phyloP scores from a whole-genome alignment of 2,888 invertebrate genomes.

The Eustalomyia histrio region DNA sequence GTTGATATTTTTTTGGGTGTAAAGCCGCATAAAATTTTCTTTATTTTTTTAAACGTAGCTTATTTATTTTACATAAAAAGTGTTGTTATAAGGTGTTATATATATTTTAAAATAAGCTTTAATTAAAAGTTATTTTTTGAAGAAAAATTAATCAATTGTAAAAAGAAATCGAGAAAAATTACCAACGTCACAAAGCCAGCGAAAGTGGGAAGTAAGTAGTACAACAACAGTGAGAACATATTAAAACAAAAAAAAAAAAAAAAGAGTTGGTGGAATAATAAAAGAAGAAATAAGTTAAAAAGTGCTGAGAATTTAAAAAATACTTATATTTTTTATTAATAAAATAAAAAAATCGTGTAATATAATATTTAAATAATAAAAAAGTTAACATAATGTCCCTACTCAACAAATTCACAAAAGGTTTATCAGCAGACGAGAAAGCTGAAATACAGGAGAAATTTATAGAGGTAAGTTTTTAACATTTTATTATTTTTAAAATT shows the following conservation, averaged over 20 bases:
- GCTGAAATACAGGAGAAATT: constrained; percentile 89
- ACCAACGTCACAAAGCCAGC: constrained; percentile 55
- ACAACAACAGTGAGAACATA: constrained; percentile 45
- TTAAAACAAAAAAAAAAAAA: constrained; percentile 37
- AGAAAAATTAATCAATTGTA: constrained; percentile 13
- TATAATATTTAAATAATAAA: constrained; percentile 17
- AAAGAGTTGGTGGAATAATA: constrained; percentile 46
- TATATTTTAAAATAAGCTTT: not conserved
- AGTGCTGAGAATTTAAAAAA: constrained; percentile 4
- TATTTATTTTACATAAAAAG: constrained; percentile 16
- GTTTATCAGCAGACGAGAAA: constrained; percentile 83
- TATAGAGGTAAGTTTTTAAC: constrained; percentile 82
- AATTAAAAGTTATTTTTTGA: not conserved
- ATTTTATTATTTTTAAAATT: not conserved
- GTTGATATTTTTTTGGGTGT: constrained; percentile 31
- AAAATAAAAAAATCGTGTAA: not conserved
- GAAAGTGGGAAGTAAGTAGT: constrained; percentile 43
- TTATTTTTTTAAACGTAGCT: constrained; percentile 33
- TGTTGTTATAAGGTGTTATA: not conserved
- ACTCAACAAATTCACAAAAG: constrained; percentile 78
- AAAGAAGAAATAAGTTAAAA: constrained; percentile 21
- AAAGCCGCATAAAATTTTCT: constrained; percentile 15
- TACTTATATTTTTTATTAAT: not conserved
- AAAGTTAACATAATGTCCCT: constrained; percentile 70
- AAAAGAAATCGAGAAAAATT: constrained; percentile 13